Base-by-base conservation (phyloP, 2,797 vertebrate genomes). In the Rhynchotus rufescens region DNA sequence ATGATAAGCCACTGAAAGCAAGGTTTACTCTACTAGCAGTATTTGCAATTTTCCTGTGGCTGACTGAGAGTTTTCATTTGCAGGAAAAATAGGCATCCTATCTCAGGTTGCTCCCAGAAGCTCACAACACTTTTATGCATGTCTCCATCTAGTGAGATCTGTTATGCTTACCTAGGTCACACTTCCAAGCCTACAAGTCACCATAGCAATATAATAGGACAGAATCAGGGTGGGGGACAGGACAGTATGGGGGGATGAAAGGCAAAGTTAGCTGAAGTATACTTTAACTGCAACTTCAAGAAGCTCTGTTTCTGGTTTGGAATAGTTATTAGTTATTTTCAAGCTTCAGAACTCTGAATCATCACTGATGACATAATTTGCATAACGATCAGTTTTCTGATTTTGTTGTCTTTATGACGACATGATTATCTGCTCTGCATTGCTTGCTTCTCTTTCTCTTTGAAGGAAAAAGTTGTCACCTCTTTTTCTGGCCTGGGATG, bases 361-460 rank as follows among this genome's bases (percentile, higher is more conserved):
- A 82, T n/a, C 51, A 81, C 13, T 0, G 2, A 67, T 84, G 68
- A 82, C 38, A 60, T 62, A 56, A 67, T 60, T 75, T 65, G 28
- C 9, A 10, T 21, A 54, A 54, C 30, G 26, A 54, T 90, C 64
- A 57, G 87, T 78, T 93, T 90, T 62, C 71, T 75, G 49, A 69
- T 94, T 84, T 85, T 86, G 12, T 73, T 61, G 14, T 65, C 54
- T 82, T 30, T 73, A 38, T 79, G 88, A 93, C 87, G 72, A 83
- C 65, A 76, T 89, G 94, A 92, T 91, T 96, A 90, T 86, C 95
- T 90, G 73, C 66, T 95, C 32, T 65, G 42, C 66, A 72, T 72
- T 52, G 28, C 73, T 79, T 73, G 73, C 15, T 14, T 66, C 49
- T 80, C 22, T 57, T 20, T 30, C 26, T 19, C 47, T 89, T 72